Percentiles rank a stretch among this genome's conserved stretches.
phyloP scores from a whole-genome alignment of 2,888 invertebrate species.

The Thereva unica region DNA sequence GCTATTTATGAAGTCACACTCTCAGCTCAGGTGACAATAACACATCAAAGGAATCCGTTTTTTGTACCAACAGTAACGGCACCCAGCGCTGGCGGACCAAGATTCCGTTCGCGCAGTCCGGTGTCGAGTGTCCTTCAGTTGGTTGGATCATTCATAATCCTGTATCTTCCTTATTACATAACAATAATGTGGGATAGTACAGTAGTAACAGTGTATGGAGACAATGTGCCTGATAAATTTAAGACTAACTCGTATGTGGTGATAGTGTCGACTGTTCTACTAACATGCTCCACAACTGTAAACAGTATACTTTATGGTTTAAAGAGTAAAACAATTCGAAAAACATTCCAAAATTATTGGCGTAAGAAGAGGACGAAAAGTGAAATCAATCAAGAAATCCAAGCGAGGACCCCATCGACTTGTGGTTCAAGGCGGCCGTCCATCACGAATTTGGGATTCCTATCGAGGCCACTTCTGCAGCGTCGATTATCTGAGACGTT shows the following conservation, averaged over 20 bases:
- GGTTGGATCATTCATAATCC: slow-evolving; percentile 70
- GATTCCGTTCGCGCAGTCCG: slow-evolving; percentile 63
- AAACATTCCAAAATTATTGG: slow-evolving; percentile 77
- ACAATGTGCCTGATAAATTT: slow-evolving; percentile 41
- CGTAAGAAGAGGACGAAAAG: slow-evolving; percentile 77
- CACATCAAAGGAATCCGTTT: slow-evolving; percentile 80
- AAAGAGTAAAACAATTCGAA: slow-evolving; percentile 71
- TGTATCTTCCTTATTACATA: slow-evolving; percentile 76
- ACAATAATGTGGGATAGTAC: slow-evolving; percentile 70
- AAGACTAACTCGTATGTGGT: slow-evolving; percentile 40
- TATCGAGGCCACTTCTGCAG: slow-evolving; percentile 61
- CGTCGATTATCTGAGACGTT: slow-evolving; percentile 64
- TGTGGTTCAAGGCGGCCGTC: slow-evolving; percentile 77
- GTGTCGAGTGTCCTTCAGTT: slow-evolving; percentile 73
- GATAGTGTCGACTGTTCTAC: slow-evolving; percentile 37
- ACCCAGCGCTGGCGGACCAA: slow-evolving; percentile 59
- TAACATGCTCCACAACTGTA: slow-evolving; percentile 67
- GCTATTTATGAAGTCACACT: slow-evolving; percentile 84
- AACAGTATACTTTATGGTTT: slow-evolving; percentile 80
- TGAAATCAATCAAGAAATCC: slow-evolving; percentile 79
- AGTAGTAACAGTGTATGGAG: slow-evolving; percentile 49
- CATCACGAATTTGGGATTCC: slow-evolving; percentile 63
- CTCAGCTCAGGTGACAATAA: slow-evolving; percentile 82
- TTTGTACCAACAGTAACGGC: slow-evolving; percentile 70
- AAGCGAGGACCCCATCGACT: slow-evolving; percentile 77